Conservation (phyloP, 2,888 invertebrate genomes). For the Meiosimyza decipiens region DNA sequence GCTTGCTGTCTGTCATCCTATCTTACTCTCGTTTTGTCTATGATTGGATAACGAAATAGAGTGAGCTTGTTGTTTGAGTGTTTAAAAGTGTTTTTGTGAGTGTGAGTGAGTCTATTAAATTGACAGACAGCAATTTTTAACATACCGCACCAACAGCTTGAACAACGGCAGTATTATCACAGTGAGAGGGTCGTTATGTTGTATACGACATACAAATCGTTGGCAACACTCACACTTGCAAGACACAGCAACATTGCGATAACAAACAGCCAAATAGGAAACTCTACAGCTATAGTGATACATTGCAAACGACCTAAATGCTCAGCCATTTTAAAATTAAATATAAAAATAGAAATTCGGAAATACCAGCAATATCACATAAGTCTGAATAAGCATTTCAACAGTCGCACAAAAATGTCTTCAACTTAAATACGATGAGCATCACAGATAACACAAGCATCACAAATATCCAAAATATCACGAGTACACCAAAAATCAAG, state of each 20-base stretch:
- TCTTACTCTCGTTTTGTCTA: not conserved
- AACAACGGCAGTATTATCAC: not conserved
- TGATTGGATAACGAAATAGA: not conserved
- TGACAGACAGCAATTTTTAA: conserved; percentile 29
- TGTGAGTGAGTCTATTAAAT: not conserved
- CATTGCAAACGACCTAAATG: too few species aligned
- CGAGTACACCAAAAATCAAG: too few species aligned
- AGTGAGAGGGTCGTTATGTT: conserved; percentile 5
- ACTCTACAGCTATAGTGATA: not conserved
- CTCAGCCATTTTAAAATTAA: too few species aligned
- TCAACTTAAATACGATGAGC: too few species aligned
- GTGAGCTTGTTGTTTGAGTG: conserved; percentile 4
- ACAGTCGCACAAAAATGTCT: too few species aligned
- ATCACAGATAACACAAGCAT: too few species aligned
- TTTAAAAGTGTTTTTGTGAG: not conserved
- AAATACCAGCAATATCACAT: too few species aligned
- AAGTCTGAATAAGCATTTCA: too few species aligned
- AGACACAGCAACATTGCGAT: not conserved
- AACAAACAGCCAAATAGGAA: not conserved
- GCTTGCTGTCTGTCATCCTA: conserved; percentile 1
- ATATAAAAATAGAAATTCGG: too few species aligned
- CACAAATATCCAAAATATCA: too few species aligned
- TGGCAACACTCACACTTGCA: conserved; percentile 3
- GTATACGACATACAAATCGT: conserved; percentile 27
- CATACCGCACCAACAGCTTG: conserved; percentile 16